phyloP scores from a whole-genome alignment of 2,888 invertebrate genomes.

The Cataglyphis rosenhaueri region DNA sequence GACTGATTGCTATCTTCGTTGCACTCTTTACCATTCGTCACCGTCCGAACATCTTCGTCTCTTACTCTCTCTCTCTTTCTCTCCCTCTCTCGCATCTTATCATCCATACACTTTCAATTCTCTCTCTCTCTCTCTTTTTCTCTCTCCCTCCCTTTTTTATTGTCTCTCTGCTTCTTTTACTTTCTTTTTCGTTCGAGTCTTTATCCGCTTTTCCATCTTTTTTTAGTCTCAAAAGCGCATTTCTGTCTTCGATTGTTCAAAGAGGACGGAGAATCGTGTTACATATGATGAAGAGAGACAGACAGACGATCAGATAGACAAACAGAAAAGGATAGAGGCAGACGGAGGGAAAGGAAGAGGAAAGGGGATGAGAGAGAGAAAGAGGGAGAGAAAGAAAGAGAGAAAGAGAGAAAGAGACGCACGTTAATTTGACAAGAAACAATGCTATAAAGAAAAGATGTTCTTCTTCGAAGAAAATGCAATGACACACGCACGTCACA shows the following conservation, averaged over 20 bases:
- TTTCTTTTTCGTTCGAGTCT: not conserved
- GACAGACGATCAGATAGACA: not conserved
- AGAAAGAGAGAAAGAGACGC: not conserved
- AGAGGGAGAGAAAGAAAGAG: not conserved
- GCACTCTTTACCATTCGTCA: slow-evolving; percentile 43
- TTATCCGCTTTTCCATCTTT: not conserved
- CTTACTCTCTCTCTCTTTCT: slow-evolving; percentile 10
- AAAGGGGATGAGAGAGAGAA: not conserved
- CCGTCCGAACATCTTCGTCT: slow-evolving; percentile 30
- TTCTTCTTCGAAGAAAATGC: slow-evolving; percentile 14
- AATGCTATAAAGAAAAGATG: slow-evolving; percentile 44
- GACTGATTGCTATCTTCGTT: slow-evolving; percentile 53
- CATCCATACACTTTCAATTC: not conserved
- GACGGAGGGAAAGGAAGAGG: not conserved
- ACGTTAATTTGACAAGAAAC: not conserved
- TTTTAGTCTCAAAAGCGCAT: slow-evolving; percentile 9
- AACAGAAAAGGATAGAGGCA: not conserved
- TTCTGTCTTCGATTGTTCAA: not conserved
- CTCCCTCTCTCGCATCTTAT: slow-evolving; percentile 2
- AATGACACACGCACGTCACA: slow-evolving; percentile 64
- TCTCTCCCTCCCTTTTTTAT: not conserved
- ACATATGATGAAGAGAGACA: not conserved
- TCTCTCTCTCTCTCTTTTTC: slow-evolving; percentile 5
- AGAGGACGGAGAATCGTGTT: not conserved
- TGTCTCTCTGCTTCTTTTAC: not conserved